These are phyloP conservation scores for Tinea trinotella DNA, from an alignment of 2,888 invertebrate species.

Conservation along the genomic window DNA sequence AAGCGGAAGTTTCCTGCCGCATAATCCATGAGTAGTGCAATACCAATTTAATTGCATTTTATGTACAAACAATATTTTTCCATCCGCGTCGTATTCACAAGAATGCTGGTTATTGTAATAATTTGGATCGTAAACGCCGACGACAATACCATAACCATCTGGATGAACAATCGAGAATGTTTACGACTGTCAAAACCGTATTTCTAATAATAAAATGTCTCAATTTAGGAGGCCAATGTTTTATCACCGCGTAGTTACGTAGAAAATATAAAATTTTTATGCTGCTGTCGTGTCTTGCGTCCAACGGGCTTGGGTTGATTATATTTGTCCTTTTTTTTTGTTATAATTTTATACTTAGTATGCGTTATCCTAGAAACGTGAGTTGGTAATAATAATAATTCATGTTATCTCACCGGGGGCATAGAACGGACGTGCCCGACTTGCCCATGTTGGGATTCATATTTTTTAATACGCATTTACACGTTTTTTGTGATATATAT, in stretches of 20 bases:
- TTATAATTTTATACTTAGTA: background rate
- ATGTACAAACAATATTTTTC: background rate
- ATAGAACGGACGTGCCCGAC: conserved; percentile 33
- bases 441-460: conserved; percentile 22
- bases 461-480: conserved; percentile 41
- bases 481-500: too few species aligned
- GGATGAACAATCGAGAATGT: conserved; percentile 39
- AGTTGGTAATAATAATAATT: conserved; percentile 41
- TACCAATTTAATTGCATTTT: background rate
- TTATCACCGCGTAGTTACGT: conserved; percentile 38
- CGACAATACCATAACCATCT: conserved; percentile 45
- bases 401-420: conserved; percentile 44
- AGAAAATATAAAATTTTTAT: conserved; percentile 7
- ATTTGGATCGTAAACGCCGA: conserved; percentile 51
- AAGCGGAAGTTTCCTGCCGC: conserved; percentile 42
- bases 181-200: conserved; percentile 67
- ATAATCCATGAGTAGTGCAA: background rate
- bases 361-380: conserved; percentile 26
- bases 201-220: conserved; percentile 69
- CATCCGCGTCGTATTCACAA: background rate
- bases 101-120: conserved; percentile 38
- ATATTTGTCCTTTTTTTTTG: conserved; percentile 8
- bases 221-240: conserved; percentile 63
- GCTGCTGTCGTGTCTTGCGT: conserved; percentile 2
- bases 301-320: background rate